Conservation (phyloP, 1,140 invertebrate genomes). For the Oreohelix idahoensis region DNA sequence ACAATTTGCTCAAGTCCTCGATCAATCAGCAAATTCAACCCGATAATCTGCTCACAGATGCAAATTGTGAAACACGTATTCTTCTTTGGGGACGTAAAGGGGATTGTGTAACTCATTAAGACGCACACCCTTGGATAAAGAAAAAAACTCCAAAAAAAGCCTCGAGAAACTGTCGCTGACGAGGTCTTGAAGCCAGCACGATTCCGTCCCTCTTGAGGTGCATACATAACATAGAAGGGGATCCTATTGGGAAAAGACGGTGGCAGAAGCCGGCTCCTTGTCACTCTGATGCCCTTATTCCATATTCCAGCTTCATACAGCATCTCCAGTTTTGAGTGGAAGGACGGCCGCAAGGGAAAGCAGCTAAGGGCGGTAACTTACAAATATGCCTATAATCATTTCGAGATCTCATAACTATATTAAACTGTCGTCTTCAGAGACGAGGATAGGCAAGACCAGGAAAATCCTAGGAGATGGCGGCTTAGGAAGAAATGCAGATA, state of each 20-base stretch:
- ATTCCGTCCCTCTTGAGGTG: slow-evolving; percentile 14
- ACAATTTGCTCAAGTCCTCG: background rate
- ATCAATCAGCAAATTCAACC: slow-evolving; percentile 3
- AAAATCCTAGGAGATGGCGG: background rate
- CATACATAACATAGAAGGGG: background rate
- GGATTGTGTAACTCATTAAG: slow-evolving; percentile 10
- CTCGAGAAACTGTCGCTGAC: background rate
- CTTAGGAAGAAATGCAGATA: background rate
- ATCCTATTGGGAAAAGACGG: background rate
- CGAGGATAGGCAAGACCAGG: background rate
- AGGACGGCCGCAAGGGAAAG: background rate
- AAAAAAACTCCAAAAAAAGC: no score
- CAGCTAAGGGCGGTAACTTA: background rate
- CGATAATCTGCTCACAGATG: slow-evolving; percentile 28
- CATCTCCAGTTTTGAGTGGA: background rate
- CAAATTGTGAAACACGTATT: slow-evolving; percentile 28
- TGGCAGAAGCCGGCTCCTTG: background rate
- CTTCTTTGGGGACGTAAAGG: background rate
- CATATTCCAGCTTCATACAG: slow-evolving; percentile 7
- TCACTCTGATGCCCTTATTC: background rate
- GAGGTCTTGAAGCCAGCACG: slow-evolving; percentile 1
- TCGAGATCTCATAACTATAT: background rate
- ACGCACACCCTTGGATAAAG: background rate
- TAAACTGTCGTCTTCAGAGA: background rate
- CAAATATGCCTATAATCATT: slow-evolving; percentile 20